Evolutionary conservation across 2,113 vertebrate species (phyloP), one percentile per base, ranked within the genome.

Genomic region (Trematocara stigmaticum): DNA sequence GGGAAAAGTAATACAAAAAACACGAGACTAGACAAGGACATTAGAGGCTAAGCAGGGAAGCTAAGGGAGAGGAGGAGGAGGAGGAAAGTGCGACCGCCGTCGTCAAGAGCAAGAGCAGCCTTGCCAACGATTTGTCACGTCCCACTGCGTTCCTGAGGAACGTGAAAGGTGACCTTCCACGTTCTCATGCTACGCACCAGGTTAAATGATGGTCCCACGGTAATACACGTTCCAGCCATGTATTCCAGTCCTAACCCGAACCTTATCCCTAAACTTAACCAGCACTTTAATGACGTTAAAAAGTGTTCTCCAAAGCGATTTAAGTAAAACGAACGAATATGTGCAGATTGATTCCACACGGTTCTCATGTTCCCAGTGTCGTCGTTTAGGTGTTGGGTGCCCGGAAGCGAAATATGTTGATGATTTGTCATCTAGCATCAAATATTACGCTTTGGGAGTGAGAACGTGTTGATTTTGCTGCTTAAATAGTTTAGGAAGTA

Each of bases 361-460:
- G 53, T 56, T 56, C 23, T 56, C 53, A 29, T 56, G 23, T 55
- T 8, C 16, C 47, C 15, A 18, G 0, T 49, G 47, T 49, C 0
- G 6, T 29, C 23, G 0, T 29, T 56, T 56, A 56, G 12, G 55
- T 29, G 6, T 29, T 0, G 4, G 4, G 55, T 57, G 23, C 0
- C 55, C 2, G 0, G 23, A 56, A 29, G 55, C 23, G 4, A 3
- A 29, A 57, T 57, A 57, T 29, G 23, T 5, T 29, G 23, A 8
- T 29, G 55, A 56, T 8, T 29, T 56, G 55, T 56, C 55, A 8
- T 15, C 55, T 1, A 1, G 23, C 4, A 5, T 56, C 23, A 56
- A 56, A 29, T 56, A 29, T 57, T 1, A 29, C 1, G 2, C 55
- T 29, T 0, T 5, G 55, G 55, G 23, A 56, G 55, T 0, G 2